Evolutionary conservation across 2,113 vertebrate genomes (phyloP).

Genomic region (Aramus guarauna): DNA sequence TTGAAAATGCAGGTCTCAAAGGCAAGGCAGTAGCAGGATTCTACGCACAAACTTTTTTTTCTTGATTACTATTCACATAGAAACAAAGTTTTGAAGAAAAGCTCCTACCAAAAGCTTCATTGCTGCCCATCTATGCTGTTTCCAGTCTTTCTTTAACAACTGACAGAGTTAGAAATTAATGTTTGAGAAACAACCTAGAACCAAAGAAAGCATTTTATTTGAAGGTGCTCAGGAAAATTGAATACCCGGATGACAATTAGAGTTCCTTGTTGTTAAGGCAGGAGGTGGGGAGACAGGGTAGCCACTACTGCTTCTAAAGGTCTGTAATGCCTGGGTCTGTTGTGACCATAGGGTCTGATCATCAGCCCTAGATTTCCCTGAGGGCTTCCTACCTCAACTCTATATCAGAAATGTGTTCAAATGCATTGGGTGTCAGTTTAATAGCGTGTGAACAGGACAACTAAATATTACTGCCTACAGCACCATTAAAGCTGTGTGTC

Average conservation of each 20-base stretch:
- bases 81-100: neutral
- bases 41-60: neutral
- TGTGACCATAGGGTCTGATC: neutral
- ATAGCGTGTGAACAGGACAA: neutral
- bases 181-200: neutral
- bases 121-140: neutral
- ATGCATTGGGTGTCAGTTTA: neutral
- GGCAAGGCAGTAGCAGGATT: neutral
- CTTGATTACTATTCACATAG: neutral
- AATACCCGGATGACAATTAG: neutral
- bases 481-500: neutral
- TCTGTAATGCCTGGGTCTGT: neutral
- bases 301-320: neutral
- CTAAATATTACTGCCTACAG: neutral
- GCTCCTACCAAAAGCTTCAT: neutral
- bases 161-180: neutral
- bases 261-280: neutral
- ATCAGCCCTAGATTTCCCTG: neutral
- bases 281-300: accelerated
- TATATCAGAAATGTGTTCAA: neutral
- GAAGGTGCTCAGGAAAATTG: neutral
- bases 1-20: constrained; percentile 13
- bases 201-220: neutral
- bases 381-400: neutral
- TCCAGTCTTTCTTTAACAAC: neutral